Evolutionary conservation across 2,113 vertebrate genomes (phyloP), one percentile per base, ranked within the genome.

Genomic region (Chiloscyllium plagiosum): DNA sequence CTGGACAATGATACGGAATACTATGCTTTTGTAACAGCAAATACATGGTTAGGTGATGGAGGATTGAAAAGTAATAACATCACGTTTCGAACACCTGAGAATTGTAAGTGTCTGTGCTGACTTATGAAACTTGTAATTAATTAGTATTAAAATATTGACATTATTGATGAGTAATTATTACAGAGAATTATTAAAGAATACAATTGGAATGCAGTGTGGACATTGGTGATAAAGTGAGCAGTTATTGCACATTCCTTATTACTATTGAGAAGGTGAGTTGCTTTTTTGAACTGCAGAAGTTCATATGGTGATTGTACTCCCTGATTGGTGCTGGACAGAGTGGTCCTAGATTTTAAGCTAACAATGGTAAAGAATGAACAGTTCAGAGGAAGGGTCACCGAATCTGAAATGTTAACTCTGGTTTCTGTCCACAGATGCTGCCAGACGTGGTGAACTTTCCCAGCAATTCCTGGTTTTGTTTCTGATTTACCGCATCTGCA

Each of bases 21-120:
- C 96, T 98, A 96, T 89, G 98, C 98, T 87, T 99, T 98, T 19
- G 97, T 99, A 85, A 99, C 98, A 97, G 98, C 98, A 96, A 99
- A 98, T 97, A 99, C 98, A 96, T 98, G 97, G 96, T 98, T 99
- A 96, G 99, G 99, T 96, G 98, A 99, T 96, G 99, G 99, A 96
- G 98, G 98, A 61, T 96, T 97, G 90, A 97, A 98, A 97, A 98
- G 98, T 96, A 97, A 96, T 96, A 97, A 98, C 78, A 96, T 99
- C 97, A 98, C 96, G 86, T 99, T 99, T 95, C 98, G 96, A 96
- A 98, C 98, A 93, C 97, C 97, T n/a, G 98, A 98, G 96, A 97
- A 98, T 98, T 99, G 99, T 99, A 96, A 97, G 97, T 95, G 95
- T 33, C 80, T 94, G 89, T 13, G 47, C 47, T 72, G 24, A 72